Base-by-base conservation (phyloP, 1,140 invertebrate species). In the Reticulitermes speratus region DNA sequence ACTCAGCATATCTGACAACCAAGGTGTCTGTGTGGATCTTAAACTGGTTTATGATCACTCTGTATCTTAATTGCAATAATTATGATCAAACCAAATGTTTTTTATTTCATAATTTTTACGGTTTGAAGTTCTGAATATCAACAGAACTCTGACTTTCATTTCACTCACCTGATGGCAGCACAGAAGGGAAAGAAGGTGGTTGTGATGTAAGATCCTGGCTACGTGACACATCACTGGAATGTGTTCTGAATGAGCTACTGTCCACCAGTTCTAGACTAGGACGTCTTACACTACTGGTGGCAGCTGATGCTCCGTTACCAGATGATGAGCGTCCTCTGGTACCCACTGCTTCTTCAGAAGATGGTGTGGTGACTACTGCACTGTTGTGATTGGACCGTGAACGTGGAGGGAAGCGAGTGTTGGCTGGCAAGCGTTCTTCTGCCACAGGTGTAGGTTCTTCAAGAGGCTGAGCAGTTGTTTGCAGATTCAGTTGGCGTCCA, bases 191-290 rank as follows among this genome's bases (percentile, higher is more conserved):
- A 85, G 91, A 91, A 0, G 92, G 92, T 25, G 44, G n/a, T 45
- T 84, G 84, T 19, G 92, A 92, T 25, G 55, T 82, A n/a, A 83
- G 48, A 84, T 86, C 86, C 85, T 88, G 86, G 25, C 87, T 87
- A 6, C 83, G 83, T 75, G 87, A 88, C 3, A 88, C 87, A 55
- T 89, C 89, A 52, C 87, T 88, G n/a, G 89, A 88, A 85, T 96
- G 94, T 0, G 95, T 96, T 87, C 96, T 95, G 90, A 96, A 97
- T 86, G 94, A 96, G 85, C 94, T 95, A 87, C 95, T 95, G 89
- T 97, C 96, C 0, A 97, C 95, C 25, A 96, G 90, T 88, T 96
- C 96, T 81, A 96, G 91, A 88, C 94, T 95, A 32, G 95, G 95
- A 86, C 96, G 92, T 86, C 94, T 91, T 8, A 94, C 92, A 85